phyloP scores from a whole-genome alignment of 2,113 vertebrate genomes.

The Delphinus delphis region DNA sequence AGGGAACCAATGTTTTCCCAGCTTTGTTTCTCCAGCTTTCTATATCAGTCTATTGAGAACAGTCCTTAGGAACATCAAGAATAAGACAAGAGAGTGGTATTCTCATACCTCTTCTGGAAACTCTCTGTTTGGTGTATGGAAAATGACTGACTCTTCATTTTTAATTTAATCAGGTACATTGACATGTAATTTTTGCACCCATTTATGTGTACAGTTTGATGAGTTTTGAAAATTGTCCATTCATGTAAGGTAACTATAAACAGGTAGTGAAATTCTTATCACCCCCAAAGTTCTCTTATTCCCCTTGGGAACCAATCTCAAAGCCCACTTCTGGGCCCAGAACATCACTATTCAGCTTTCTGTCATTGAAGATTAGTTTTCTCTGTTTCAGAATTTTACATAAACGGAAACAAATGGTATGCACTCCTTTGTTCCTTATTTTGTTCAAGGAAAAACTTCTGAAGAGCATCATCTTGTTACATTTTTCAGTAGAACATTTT shows the following conservation, averaged over 20 bases:
- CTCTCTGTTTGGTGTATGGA: background rate
- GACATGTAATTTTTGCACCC: background rate
- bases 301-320: background rate
- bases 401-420: background rate
- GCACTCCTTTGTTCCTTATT: accelerated
- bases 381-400: background rate
- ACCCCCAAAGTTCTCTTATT: accelerated
- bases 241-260: accelerated
- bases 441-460: background rate
- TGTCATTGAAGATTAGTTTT: background rate
- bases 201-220: background rate
- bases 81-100: background rate
- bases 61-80: background rate
- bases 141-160: background rate
- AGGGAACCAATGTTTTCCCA: accelerated
- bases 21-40: background rate
- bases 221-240: background rate
- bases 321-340: background rate
- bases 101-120: background rate
- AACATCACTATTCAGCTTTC: background rate
- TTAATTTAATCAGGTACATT: background rate
- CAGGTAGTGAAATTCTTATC: background rate
- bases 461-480: background rate
- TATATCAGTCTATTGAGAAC: background rate
- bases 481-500: background rate